phyloP scores from a whole-genome alignment of 2,888 invertebrate genomes.

The Camponotus fellah region DNA sequence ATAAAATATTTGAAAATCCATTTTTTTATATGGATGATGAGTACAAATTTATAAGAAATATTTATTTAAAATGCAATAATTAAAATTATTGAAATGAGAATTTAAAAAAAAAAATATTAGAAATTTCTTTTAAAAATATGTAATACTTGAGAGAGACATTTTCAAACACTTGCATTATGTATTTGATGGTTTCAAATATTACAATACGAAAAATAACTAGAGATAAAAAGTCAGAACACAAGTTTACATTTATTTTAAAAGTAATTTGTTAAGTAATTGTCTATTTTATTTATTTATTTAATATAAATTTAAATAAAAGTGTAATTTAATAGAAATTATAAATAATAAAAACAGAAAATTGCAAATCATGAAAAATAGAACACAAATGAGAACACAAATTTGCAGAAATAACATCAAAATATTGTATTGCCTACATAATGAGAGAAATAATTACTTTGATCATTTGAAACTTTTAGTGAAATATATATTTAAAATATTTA shows the following conservation, averaged over 20 bases:
- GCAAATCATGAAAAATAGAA: background rate
- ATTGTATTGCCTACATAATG: background rate
- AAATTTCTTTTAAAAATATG: background rate
- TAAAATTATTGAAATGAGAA: background rate
- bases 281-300: background rate
- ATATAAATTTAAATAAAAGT: background rate
- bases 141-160: background rate
- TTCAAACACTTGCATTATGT: background rate
- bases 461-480: background rate
- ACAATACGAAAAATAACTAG: background rate
- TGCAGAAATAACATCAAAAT: background rate
- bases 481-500: background rate
- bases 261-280: background rate
- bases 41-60: background rate
- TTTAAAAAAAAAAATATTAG: background rate
- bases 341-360: background rate
- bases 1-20: background rate
- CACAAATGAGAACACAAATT: background rate
- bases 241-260: background rate
- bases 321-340: background rate
- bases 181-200: background rate
- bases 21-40: background rate
- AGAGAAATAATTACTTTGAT: background rate
- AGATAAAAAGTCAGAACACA: background rate
- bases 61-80: background rate